Conservation (phyloP, 2,113 vertebrate species). For the Seriola quinqueradiata region DNA sequence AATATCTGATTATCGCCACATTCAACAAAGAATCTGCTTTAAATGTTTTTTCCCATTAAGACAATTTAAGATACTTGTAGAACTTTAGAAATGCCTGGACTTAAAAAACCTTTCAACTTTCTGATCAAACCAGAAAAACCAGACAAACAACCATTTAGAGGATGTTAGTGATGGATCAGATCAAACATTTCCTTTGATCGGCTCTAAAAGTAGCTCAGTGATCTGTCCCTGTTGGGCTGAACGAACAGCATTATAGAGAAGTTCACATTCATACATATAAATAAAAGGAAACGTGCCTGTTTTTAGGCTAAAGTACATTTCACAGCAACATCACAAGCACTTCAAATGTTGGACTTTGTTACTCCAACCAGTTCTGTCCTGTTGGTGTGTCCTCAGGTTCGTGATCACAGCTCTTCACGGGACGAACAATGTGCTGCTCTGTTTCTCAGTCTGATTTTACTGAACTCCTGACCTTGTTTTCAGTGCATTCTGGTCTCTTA, state of each 20-base stretch:
- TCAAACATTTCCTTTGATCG: neutral
- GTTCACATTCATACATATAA: too few relatives aligned
- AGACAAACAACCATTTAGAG: neutral
- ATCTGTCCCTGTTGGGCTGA: too few relatives aligned
- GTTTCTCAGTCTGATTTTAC: neutral
- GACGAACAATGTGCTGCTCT: constrained; percentile 7
- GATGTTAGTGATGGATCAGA: neutral
- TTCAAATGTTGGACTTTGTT: neutral
- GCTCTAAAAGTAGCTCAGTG: neutral
- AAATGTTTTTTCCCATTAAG: too few relatives aligned
- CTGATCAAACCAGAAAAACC: neutral
- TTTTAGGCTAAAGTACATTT: neutral
- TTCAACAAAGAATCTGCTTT: neutral
- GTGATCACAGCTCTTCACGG: neutral
- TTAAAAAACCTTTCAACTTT: neutral
- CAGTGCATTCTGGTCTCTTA: neutral
- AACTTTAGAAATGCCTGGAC: neutral
- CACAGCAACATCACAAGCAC: neutral
- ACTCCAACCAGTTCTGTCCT: neutral
- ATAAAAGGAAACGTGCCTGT: too few relatives aligned
- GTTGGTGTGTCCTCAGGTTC: neutral
- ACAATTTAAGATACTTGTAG: neutral
- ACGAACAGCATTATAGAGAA: too few relatives aligned
- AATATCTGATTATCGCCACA: neutral
- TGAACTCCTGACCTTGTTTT: neutral